Conservation (phyloP, 2,888 invertebrate genomes). For the Dasypolia templi region DNA sequence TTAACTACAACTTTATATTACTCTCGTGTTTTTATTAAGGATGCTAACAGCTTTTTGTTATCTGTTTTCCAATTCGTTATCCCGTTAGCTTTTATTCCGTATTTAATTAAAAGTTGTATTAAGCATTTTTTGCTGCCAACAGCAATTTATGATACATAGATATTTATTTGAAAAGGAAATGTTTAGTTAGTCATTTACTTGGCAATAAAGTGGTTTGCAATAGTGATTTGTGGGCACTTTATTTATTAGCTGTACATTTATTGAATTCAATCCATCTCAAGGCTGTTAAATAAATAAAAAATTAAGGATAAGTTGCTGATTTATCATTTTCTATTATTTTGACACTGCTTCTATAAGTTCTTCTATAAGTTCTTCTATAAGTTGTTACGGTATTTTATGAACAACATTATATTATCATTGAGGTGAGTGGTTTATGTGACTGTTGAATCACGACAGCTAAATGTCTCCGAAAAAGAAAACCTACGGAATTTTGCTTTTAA, state of each 20-base stretch:
- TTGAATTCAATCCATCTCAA: neutral
- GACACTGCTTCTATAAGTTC: neutral
- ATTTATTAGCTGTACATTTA: neutral
- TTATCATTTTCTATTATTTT: neutral
- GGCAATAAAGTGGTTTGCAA: neutral
- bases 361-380: no score
- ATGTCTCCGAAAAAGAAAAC: neutral
- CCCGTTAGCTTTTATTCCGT: constrained; percentile 46
- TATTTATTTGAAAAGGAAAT: constrained; percentile 31
- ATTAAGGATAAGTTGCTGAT: neutral
- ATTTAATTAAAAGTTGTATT: constrained; percentile 66
- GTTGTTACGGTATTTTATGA: neutral
- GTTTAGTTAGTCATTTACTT: constrained; percentile 22
- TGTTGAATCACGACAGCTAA: neutral
- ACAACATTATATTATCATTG: neutral
- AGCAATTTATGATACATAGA: constrained; percentile 49
- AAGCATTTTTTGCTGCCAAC: constrained; percentile 23
- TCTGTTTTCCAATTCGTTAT: constrained; percentile 59
- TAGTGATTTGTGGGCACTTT: neutral
- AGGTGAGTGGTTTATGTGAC: neutral
- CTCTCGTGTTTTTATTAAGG: constrained; percentile 62
- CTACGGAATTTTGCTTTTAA: neutral
- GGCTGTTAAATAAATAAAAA: neutral
- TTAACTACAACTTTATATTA: constrained; percentile 60
- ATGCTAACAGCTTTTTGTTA: constrained; percentile 63